Conservation (phyloP, 2,797 vertebrate species). For the Microctenopoma steveboyesi region DNA sequence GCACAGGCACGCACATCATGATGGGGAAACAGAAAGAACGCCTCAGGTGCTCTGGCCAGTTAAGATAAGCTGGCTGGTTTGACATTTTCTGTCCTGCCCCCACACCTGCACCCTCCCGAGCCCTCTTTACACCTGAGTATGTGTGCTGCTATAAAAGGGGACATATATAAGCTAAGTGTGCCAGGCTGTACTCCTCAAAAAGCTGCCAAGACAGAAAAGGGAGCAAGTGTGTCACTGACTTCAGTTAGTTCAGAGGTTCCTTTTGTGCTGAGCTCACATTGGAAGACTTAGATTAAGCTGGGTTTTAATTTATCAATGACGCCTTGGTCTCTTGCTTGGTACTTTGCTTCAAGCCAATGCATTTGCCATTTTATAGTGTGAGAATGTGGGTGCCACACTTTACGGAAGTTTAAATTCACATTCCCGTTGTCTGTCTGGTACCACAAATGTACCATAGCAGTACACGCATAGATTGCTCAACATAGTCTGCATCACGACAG, state of each 20-base stretch:
- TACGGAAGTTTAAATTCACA: constrained; percentile 26
- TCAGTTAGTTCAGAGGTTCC: constrained; percentile 27
- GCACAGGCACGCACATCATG: constrained; percentile 59
- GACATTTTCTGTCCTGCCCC: constrained; percentile 66
- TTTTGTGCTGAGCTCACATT: constrained; percentile 17
- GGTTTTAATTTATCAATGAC: constrained; percentile 25
- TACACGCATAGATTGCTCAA: constrained; percentile 5
- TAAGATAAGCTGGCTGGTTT: constrained; percentile 76
- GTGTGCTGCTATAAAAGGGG: constrained; percentile 45
- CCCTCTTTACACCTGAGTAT: constrained; percentile 45
- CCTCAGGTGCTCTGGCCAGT: constrained; percentile 76
- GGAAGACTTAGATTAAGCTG: constrained; percentile 14
- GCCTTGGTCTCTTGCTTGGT: constrained; percentile 27
- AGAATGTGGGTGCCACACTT: constrained; percentile 24
- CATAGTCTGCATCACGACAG: neutral
- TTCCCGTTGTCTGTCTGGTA: constrained; percentile 17
- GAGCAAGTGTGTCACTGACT: constrained; percentile 43
- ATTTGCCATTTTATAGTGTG: constrained; percentile 37
- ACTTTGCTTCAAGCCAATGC: constrained; percentile 26
- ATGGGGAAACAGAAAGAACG: constrained; percentile 62
- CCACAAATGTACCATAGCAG: constrained; percentile 23
- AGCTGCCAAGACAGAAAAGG: constrained; percentile 26
- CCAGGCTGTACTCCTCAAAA: constrained; percentile 21
- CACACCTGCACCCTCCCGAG: constrained; percentile 5
- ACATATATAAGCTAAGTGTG: constrained; percentile 35